Evolutionary conservation across 64 coral and sea anemone species (phyloP), one percentile per base, ranked within the genome.

Genomic region (Astreopora myriophthalma): DNA sequence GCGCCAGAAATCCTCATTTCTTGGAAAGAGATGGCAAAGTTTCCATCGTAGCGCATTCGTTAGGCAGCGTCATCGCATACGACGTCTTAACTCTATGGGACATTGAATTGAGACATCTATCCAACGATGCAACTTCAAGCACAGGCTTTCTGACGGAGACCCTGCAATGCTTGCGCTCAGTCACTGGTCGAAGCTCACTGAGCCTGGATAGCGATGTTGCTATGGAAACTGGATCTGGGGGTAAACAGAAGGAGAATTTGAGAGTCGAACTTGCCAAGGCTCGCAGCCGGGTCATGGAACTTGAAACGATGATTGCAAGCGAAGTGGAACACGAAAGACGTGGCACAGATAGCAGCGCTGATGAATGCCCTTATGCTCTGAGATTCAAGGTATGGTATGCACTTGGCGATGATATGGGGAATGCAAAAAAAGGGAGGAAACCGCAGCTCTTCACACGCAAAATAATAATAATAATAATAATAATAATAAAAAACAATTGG

Each of bases 61-160:
- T 99, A 12, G 97, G 97, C 4, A 99, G 97, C 84, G 87, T 99
- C 19, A 99, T 99, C 34, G 73, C 91, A 1, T 99, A 99, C n/a
- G 97, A 99, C 42, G 96, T 99, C 35, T 75, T 99, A 55, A 93
- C 94, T 16, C 66, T 93, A 3, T 99, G 94, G 94, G 97, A 99
- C 69, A 90, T 94, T 23, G 94, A 95, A 71, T 68, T 86, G 28
- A 83, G 95, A 14, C 87, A 97, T 38, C 76, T 91, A 17, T 66
- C 75, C 16, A 87, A 90, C 32, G 76, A 96, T 73, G 82, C 95
- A 17, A 52, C 90, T 34, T 57, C 85, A 11, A 80, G 82, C 16
- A 99, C 87, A 1, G 94, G 91, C 0, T 99, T 99, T 79, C 74
- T 99, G 20, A 99, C 97, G 1, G 97, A 99, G 63, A 99, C 94